Conservation (phyloP, 2,797 vertebrate genomes). For the Jordanella pulchra region DNA sequence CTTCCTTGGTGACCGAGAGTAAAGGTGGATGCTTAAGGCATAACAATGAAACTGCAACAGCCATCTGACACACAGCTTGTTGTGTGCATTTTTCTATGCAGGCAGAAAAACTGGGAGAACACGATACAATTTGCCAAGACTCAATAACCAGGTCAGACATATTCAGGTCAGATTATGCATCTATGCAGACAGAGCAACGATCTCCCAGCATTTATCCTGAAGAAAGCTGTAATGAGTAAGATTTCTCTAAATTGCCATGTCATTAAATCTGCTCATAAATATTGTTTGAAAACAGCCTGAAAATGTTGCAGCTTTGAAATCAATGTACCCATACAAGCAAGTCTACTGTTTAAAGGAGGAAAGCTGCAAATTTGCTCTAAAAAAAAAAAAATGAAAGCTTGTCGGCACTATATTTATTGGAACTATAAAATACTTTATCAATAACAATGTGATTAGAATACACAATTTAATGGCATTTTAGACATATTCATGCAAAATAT, state of each 20-base stretch:
- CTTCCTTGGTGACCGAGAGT: not conserved
- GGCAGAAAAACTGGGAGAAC: slow-evolving; percentile 22
- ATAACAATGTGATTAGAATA: not conserved
- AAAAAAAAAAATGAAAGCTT: no score
- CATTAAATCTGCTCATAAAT: slow-evolving; percentile 21
- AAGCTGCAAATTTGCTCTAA: no score
- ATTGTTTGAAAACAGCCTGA: not conserved
- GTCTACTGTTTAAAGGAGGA: not conserved
- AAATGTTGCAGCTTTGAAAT: not conserved
- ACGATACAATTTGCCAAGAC: slow-evolving; percentile 50
- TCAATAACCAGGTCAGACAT: slow-evolving; percentile 72
- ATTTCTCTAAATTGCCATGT: slow-evolving; percentile 5
- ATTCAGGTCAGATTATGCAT: slow-evolving; percentile 68
- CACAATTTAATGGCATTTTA: not conserved
- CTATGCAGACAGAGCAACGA: slow-evolving; percentile 44
- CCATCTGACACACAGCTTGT: slow-evolving; percentile 16
- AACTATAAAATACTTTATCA: not conserved
- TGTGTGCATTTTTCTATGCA: slow-evolving; percentile 22
- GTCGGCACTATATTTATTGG: not conserved
- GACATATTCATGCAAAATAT: not conserved
- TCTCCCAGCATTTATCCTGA: slow-evolving; percentile 24
- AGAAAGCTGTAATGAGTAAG: slow-evolving; percentile 31
- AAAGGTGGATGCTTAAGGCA: not conserved
- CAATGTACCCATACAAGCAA: not conserved
- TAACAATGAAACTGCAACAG: not conserved